These are phyloP conservation scores for Stenurella melanura DNA, from an alignment of 2,888 invertebrate genomes.

Conservation along the genomic window DNA sequence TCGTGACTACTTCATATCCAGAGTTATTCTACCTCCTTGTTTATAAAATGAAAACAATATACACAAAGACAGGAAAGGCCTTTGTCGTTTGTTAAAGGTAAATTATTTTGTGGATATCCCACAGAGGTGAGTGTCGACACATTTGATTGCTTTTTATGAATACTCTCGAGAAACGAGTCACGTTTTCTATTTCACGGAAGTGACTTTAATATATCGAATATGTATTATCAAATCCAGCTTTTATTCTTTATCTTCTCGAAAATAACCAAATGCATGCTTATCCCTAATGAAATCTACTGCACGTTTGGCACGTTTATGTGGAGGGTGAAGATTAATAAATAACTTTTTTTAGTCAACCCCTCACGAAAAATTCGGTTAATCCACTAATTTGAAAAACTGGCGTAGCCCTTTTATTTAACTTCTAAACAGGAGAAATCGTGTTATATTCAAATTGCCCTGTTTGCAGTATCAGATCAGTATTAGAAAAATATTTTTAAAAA, in stretches of 20 bases:
- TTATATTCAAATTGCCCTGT: no score
- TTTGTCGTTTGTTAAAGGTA: background rate
- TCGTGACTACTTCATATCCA: no score
- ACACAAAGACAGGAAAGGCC: background rate
- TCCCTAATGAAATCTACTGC: constrained; percentile 29
- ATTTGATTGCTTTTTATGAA: constrained; percentile 13
- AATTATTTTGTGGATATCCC: background rate
- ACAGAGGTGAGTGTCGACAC: constrained; percentile 7
- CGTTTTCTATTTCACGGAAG: constrained; percentile 21
- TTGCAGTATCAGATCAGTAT: no score
- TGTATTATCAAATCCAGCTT: constrained; percentile 26
- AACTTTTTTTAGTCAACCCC: background rate
- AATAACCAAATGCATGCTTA: constrained; percentile 32
- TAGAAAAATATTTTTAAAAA: no score
- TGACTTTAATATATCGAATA: constrained; percentile 3
- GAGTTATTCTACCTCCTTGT: no score
- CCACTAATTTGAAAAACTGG: background rate
- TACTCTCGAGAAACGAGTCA: constrained; percentile 24
- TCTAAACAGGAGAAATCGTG: no score
- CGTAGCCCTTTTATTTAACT: background rate
- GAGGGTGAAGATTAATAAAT: background rate
- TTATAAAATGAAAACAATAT: background rate
- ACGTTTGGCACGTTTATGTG: constrained; percentile 15
- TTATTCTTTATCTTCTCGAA: constrained; percentile 21
- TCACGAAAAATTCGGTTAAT: background rate